A percentile compares a stretch with the other conserved stretches of the same genome.
phyloP scores from a whole-genome alignment of 2,797 vertebrate genomes.

The Brotula barbata region DNA sequence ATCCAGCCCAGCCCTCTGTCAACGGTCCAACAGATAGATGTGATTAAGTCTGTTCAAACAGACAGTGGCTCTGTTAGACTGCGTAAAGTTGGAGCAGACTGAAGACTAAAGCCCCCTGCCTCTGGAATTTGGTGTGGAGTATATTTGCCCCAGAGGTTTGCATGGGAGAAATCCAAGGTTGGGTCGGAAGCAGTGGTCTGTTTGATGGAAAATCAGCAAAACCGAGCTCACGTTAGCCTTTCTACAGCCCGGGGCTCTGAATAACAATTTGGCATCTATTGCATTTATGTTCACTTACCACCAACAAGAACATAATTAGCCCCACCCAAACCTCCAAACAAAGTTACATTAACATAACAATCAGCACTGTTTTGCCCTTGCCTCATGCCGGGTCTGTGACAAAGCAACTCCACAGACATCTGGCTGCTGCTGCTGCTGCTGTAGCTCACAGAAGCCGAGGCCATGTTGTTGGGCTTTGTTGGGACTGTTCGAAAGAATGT shows the following conservation, averaged over 20 bases:
- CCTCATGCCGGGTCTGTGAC: constrained; percentile 68
- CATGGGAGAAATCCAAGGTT: constrained; percentile 42
- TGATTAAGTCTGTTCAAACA: constrained; percentile 70
- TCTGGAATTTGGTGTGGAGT: constrained; percentile 58
- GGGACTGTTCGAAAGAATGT: constrained; percentile 56
- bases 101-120: constrained; percentile 42
- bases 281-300: constrained; percentile 42
- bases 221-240: constrained; percentile 56
- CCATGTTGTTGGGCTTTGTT: constrained; percentile 52
- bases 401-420: constrained; percentile 50
- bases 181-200: constrained; percentile 25
- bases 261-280: constrained; percentile 37
- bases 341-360: constrained; percentile 71
- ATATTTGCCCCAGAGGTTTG: constrained; percentile 52
- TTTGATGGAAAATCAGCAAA: constrained; percentile 38
- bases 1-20: constrained; percentile 53
- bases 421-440: constrained; percentile 37
- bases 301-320: constrained; percentile 51
- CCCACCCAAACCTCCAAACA: constrained; percentile 67
- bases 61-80: constrained; percentile 18
- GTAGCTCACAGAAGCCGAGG: constrained; percentile 27
- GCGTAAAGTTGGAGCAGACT: constrained; percentile 17
- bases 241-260: constrained; percentile 44
- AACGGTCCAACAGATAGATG: constrained; percentile 55
- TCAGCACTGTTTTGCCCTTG: constrained; percentile 41